Conservation (phyloP, 2,888 invertebrate genomes). For the Stenodera caucasica region DNA sequence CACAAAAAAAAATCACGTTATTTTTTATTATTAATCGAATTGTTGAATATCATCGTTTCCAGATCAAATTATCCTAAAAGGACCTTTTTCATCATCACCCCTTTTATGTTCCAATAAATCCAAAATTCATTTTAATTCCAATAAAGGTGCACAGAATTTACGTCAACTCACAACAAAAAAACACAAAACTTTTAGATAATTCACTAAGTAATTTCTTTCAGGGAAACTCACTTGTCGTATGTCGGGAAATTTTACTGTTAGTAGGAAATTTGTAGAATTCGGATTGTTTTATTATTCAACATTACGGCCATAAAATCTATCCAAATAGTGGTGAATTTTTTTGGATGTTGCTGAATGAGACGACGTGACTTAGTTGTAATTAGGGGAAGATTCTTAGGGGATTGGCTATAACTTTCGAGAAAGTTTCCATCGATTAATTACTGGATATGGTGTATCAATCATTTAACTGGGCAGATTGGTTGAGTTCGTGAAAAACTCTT, state of each 20-base stretch:
- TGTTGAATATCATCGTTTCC: neutral
- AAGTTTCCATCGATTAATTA: conserved; percentile 22
- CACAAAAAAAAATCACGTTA: too few relatives aligned
- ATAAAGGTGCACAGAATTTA: conserved; percentile 21
- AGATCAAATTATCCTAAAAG: conserved; percentile 5
- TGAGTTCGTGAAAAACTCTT: too few relatives aligned
- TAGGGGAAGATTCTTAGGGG: too few relatives aligned
- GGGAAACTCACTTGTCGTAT: conserved; percentile 8
- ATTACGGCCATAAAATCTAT: conserved; percentile 20
- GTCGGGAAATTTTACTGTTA: too few relatives aligned
- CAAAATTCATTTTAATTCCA: conserved; percentile 22
- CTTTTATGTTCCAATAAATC: conserved; percentile 24
- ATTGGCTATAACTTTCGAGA: neutral
- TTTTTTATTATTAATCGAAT: neutral
- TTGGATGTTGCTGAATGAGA: too few relatives aligned
- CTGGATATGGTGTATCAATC: conserved; percentile 20
- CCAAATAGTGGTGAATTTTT: too few relatives aligned
- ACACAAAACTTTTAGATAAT: conserved; percentile 37
- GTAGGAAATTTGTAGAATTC: too few relatives aligned
- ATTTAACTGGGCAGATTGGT: conserved; percentile 16
- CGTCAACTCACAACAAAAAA: conserved; percentile 13
- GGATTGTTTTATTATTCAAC: conserved; percentile 15
- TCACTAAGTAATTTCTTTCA: conserved; percentile 29
- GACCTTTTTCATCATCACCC: conserved; percentile 12
- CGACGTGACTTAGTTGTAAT: too few relatives aligned